phyloP scores from a whole-genome alignment of 2,797 vertebrate species.

The Eidolon dupreanum region DNA sequence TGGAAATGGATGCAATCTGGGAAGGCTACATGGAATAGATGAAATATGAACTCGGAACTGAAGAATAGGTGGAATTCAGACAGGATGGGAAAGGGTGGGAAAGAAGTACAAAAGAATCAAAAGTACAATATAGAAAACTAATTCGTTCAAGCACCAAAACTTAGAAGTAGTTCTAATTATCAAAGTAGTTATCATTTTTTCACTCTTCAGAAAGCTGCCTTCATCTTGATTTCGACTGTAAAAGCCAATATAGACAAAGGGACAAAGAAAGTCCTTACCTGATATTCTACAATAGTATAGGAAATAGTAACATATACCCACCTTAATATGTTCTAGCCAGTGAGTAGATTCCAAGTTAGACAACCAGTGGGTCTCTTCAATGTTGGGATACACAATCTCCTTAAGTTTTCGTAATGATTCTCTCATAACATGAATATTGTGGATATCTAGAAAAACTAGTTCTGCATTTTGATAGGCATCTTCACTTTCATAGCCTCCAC shows the following conservation, averaged over 20 bases:
- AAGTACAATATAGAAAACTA: background rate
- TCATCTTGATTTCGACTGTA: background rate
- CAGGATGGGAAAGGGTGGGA: background rate
- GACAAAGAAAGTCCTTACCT: background rate
- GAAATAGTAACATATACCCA: constrained; percentile 72
- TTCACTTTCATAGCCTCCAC: constrained; percentile 97
- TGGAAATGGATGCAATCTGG: background rate
- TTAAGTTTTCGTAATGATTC: constrained; percentile 97
- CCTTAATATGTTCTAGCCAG: constrained; percentile 99
- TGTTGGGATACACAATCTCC: constrained; percentile 97
- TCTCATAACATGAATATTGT: constrained; percentile 99
- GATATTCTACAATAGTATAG: background rate
- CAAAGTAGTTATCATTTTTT: background rate
- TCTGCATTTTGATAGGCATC: constrained; percentile 99
- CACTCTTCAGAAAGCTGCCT: background rate
- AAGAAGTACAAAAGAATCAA: background rate
- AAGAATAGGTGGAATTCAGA: background rate
- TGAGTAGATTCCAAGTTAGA: constrained; percentile 98
- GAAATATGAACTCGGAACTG: background rate
- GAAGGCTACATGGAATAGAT: background rate
- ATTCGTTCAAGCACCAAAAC: background rate
- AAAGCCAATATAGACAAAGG: background rate
- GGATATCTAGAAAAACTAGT: constrained; percentile 97
- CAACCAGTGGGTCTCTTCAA: constrained; percentile 96
- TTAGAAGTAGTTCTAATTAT: background rate